A percentile compares a stretch with the other conserved stretches of the same genome.
Evolutionary conservation across 2,113 vertebrate genomes (phyloP).

Genomic region (Puntigrus tetrazona): DNA sequence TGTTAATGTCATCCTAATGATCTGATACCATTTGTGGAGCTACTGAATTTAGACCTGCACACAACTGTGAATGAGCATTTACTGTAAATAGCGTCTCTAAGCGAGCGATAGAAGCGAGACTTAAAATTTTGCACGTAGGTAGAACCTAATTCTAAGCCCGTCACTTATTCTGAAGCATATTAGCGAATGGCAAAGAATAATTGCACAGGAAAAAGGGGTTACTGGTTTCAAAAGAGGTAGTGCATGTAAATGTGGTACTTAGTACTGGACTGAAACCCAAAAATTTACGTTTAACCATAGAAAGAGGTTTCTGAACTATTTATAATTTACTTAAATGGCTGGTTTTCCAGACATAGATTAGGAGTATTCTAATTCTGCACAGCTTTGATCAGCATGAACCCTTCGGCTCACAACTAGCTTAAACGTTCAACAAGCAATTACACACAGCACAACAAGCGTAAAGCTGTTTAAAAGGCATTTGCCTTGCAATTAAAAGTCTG

Average conservation of each 20-base stretch:
- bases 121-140: background rate
- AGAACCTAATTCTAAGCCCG: conserved; percentile 5
- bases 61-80: background rate
- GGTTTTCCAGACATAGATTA: conserved; percentile 2
- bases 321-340: background rate
- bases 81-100: background rate
- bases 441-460: background rate
- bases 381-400: background rate
- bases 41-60: conserved; percentile 2
- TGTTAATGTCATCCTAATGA: background rate
- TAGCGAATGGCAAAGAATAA: background rate
- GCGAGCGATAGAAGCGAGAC: background rate
- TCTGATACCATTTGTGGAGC: background rate
- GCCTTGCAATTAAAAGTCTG: background rate
- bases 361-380: background rate
- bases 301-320: conserved; percentile 4
- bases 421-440: background rate
- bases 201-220: background rate
- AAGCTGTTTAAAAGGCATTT: background rate
- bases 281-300: too few species aligned
- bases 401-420: background rate
- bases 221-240: background rate
- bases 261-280: background rate
- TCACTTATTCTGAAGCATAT: background rate
- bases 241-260: background rate